Percentiles rank a stretch among this genome's conserved stretches.
Conservation (phyloP, 2,797 vertebrate species). For the Phalanger gymnotis region DNA sequence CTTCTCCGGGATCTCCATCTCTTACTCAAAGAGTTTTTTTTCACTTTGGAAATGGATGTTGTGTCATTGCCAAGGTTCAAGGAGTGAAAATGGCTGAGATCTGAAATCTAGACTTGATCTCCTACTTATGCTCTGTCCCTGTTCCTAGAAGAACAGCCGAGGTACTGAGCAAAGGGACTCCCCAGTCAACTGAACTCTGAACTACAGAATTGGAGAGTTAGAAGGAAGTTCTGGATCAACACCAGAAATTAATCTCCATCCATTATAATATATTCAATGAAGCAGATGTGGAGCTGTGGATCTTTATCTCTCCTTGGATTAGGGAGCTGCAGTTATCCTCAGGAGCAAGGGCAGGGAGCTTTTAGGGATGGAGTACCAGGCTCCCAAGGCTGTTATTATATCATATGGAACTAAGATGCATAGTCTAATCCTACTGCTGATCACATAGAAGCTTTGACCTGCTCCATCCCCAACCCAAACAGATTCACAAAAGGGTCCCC, state of each 20-base stretch:
- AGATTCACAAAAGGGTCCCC: conserved; percentile 45
- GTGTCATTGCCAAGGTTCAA: background rate
- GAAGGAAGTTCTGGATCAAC: background rate
- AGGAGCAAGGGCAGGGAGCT: background rate
- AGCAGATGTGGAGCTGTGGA: background rate
- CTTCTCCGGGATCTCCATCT: background rate
- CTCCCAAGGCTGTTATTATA: background rate
- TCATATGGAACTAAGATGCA: background rate
- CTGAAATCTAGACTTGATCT: background rate
- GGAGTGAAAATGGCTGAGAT: background rate
- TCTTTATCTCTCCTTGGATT: background rate
- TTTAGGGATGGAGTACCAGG: background rate
- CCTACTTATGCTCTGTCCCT: background rate
- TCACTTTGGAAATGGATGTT: conserved; percentile 63
- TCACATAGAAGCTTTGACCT: background rate
- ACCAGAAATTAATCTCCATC: background rate
- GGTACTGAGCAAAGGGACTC: background rate
- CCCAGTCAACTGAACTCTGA: background rate
- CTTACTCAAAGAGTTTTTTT: conserved; percentile 54
- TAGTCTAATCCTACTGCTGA: background rate
- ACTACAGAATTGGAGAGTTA: background rate
- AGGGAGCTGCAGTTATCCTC: background rate
- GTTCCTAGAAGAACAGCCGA: background rate
- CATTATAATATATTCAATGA: background rate
- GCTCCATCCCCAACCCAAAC: background rate